Percentiles rank a stretch among this genome's conserved stretches.
Conservation (phyloP, 1,140 invertebrate species). For the Trichonephila inaurata region DNA sequence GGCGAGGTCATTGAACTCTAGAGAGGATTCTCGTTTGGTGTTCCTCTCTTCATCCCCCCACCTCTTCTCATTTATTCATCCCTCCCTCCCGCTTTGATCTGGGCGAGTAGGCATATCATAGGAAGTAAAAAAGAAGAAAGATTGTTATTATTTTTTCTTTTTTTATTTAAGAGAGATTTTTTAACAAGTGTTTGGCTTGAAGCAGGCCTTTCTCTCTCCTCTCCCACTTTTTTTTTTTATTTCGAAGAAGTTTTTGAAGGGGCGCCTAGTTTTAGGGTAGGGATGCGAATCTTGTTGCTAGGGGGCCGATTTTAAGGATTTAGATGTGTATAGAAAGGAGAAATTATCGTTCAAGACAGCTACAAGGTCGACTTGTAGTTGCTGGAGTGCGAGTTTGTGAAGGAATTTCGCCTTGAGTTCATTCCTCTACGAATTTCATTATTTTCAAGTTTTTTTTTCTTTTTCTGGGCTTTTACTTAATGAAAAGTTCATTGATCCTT, state of each 20-base stretch:
- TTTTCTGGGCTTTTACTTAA: background rate
- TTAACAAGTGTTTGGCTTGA: background rate
- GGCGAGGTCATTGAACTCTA: constrained; percentile 46
- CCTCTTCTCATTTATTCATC: constrained; percentile 44
- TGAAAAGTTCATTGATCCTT: constrained; percentile 42
- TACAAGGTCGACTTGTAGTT: background rate
- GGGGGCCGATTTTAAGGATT: constrained; percentile 10
- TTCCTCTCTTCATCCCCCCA: constrained; percentile 48
- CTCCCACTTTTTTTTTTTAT: background rate
- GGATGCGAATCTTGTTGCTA: constrained; percentile 1
- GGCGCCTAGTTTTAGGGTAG: background rate
- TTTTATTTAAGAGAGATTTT: background rate
- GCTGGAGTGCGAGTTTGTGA: background rate
- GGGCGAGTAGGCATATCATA: constrained; percentile 50
- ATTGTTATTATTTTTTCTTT: constrained; percentile 12
- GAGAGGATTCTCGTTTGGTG: constrained; percentile 54
- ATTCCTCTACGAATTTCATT: constrained; percentile 17
- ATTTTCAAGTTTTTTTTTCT: background rate
- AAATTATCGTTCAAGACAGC: background rate
- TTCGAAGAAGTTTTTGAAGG: background rate
- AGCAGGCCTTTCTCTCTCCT: background rate
- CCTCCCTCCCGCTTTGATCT: constrained; percentile 40
- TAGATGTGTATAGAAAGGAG: background rate
- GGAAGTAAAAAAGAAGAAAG: constrained; percentile 10
- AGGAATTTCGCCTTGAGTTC: background rate